A percentile compares a stretch with the other conserved stretches of the same genome.
Conservation (phyloP, 2,113 vertebrate genomes). For the Hemichromis elongatus region DNA sequence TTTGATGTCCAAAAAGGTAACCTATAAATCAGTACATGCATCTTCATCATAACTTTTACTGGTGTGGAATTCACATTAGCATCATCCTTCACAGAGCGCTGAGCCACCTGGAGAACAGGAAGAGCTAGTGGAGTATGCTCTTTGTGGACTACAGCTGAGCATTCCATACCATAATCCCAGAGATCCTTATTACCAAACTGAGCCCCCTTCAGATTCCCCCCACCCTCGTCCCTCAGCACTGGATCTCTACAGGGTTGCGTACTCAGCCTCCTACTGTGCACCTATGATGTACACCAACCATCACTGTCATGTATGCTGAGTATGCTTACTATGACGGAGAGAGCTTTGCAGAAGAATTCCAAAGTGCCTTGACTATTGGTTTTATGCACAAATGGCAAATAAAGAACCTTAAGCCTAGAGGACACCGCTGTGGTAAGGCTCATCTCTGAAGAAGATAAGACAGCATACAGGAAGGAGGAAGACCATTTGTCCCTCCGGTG, state of each 20-base stretch:
- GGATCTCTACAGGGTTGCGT: accelerated
- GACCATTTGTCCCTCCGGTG: not conserved
- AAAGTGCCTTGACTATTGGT: not conserved
- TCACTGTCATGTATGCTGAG: not conserved
- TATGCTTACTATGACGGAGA: not conserved
- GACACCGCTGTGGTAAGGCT: not conserved
- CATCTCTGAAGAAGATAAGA: not conserved
- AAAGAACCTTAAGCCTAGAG: not conserved
- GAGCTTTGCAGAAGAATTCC: not conserved
- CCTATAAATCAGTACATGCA: not conserved
- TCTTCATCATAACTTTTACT: not conserved
- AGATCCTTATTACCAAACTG: not conserved
- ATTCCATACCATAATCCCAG: not conserved
- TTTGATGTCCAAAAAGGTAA: not conserved
- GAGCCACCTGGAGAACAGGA: not conserved
- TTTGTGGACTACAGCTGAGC: not conserved
- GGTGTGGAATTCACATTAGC: not conserved
- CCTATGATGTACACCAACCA: not conserved
- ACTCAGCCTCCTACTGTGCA: not conserved
- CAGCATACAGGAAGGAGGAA: not conserved
- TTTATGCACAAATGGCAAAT: not conserved
- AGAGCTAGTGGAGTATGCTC: too few relatives aligned
- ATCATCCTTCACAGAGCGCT: not conserved
- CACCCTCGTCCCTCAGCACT: not conserved
- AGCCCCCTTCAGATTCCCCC: not conserved